Conservation (phyloP, 2,113 vertebrate genomes). For the Odontophorus gujanensis region DNA sequence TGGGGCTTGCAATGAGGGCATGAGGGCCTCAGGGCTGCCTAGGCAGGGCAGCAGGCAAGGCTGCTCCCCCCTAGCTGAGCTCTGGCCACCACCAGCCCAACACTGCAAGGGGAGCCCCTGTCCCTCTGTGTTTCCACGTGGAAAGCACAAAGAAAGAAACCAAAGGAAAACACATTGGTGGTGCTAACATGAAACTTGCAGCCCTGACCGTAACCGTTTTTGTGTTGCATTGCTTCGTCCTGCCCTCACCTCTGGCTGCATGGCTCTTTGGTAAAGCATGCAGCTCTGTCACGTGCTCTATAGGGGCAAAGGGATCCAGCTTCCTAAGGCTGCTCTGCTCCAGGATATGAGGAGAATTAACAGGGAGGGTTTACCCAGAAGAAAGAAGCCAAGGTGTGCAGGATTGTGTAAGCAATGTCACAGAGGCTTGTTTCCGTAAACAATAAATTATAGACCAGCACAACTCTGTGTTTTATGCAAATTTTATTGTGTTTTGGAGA, state of each 20-base stretch:
- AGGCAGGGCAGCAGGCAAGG: too few relatives aligned
- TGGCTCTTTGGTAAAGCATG: background rate
- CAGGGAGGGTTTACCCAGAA: background rate
- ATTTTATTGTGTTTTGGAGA: slow-evolving; percentile 57
- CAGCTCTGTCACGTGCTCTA: background rate
- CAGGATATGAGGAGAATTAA: background rate
- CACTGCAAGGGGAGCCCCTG: too few relatives aligned
- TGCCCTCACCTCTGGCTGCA: background rate
- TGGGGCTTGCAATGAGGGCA: background rate
- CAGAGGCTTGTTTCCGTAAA: background rate
- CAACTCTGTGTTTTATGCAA: background rate
- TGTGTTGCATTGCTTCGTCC: background rate
- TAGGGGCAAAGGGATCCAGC: background rate
- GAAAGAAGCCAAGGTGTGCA: background rate
- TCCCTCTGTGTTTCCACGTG: background rate
- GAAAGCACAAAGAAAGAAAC: background rate
- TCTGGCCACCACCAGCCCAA: too few relatives aligned
- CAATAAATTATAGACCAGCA: background rate
- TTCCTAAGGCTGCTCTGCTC: background rate
- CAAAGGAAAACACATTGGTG: background rate
- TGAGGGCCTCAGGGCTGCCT: background rate
- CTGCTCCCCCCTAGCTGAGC: too few relatives aligned
- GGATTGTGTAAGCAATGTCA: background rate
- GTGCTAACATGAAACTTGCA: background rate
- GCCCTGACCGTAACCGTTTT: background rate